These are phyloP conservation scores for Chrysolina haemoptera DNA, from an alignment of 2,888 invertebrate species.

Conservation along the genomic window DNA sequence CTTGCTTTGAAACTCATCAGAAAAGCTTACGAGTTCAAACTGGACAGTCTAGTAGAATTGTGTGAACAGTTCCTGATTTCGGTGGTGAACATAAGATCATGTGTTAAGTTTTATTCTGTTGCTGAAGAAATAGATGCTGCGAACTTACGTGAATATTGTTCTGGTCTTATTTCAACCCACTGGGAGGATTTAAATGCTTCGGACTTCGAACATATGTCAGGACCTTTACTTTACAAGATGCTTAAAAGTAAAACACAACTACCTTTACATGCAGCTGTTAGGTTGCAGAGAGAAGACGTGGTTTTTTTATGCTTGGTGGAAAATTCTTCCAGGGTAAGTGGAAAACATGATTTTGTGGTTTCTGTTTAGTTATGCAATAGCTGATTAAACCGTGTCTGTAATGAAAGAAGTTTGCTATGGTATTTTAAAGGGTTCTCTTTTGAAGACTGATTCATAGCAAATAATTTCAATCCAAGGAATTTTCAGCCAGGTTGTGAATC, in stretches of 20 bases:
- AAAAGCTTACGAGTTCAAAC: conserved; percentile 84
- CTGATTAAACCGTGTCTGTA: neutral
- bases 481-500: too few relatives aligned
- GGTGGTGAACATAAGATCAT: conserved; percentile 83
- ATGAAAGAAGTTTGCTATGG: neutral
- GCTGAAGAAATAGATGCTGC: conserved; percentile 92
- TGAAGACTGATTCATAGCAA: too few relatives aligned
- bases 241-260: conserved; percentile 90
- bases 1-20: conserved; percentile 83
- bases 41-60: conserved; percentile 80
- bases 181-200: conserved; percentile 89
- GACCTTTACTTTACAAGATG: conserved; percentile 90
- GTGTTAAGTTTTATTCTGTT: conserved; percentile 83
- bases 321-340: conserved; percentile 88
- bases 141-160: conserved; percentile 88
- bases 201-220: conserved; percentile 95
- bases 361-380: neutral
- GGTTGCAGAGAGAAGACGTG: conserved; percentile 92
- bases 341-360: neutral
- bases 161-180: conserved; percentile 90
- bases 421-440: neutral
- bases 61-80: conserved; percentile 92
- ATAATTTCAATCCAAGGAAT: too few relatives aligned
- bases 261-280: conserved; percentile 91
- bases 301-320: conserved; percentile 95